Evolutionary conservation across 1,140 invertebrate species (phyloP).

Genomic region (Drosophila takahashii): DNA sequence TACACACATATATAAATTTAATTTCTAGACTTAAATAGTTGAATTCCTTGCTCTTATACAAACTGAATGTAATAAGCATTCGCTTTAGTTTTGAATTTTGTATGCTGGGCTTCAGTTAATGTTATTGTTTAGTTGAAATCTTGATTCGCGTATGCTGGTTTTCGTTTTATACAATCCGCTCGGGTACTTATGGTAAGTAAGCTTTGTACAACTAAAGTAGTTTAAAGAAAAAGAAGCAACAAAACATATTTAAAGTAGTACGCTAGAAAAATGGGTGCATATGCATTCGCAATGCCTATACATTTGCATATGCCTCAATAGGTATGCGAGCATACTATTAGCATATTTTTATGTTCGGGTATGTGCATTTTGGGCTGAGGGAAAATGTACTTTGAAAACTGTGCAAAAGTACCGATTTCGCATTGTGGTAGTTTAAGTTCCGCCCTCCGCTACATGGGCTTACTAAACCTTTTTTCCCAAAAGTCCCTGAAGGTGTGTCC

Average conservation of each 20-base stretch:
- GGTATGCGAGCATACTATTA: constrained; percentile 41
- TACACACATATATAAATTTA: constrained; percentile 60
- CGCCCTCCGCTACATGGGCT: not conserved
- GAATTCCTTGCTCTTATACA: constrained; percentile 72
- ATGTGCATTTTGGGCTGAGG: constrained; percentile 9
- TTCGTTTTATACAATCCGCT: constrained; percentile 63
- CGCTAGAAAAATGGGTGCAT: constrained; percentile 42
- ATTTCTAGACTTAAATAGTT: constrained; percentile 78
- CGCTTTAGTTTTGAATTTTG: constrained; percentile 67
- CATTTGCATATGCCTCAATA: constrained; percentile 53
- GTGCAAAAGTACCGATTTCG: not conserved
- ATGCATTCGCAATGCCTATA: constrained; percentile 56
- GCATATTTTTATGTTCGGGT: constrained; percentile 30
- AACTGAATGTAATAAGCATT: constrained; percentile 60
- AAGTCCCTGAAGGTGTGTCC: not conserved
- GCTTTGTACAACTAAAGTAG: constrained; percentile 81
- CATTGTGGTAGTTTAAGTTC: not conserved
- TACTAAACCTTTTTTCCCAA: constrained; percentile 1
- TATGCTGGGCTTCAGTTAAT: constrained; percentile 50
- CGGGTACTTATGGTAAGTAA: constrained; percentile 56
- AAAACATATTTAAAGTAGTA: constrained; percentile 57
- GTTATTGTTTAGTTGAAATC: constrained; percentile 46
- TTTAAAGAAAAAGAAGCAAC: constrained; percentile 78
- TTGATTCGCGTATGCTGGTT: constrained; percentile 23
- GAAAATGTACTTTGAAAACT: not conserved